Conservation (phyloP, 2,888 invertebrate species). For the Troides aeacus region DNA sequence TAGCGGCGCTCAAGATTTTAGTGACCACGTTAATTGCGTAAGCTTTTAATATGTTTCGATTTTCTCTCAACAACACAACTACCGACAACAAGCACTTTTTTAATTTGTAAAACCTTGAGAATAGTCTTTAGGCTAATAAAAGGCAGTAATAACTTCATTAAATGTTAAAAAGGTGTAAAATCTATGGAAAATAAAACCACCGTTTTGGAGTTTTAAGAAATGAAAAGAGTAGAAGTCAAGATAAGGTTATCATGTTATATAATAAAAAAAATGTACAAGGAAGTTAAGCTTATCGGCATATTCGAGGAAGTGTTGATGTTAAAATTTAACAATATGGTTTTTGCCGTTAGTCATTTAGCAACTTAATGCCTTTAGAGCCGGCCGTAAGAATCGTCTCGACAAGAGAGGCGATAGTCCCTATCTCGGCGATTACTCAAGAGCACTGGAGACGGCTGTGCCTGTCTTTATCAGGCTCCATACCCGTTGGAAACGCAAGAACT, state of each 20-base stretch:
- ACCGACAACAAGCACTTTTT: background rate
- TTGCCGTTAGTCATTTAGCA: constrained; percentile 30
- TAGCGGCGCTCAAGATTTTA: constrained; percentile 12
- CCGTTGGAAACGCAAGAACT: constrained; percentile 39
- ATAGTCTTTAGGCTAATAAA: background rate
- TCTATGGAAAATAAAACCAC: no score
- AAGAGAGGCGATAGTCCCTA: constrained; percentile 58
- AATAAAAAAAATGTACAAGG: constrained; percentile 12
- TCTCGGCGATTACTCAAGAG: constrained; percentile 62
- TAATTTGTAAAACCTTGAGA: background rate
- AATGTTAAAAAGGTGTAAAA: background rate
- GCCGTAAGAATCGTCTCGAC: constrained; percentile 59
- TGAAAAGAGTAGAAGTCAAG: background rate
- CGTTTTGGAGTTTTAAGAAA: background rate
- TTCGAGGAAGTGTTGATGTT: constrained; percentile 18
- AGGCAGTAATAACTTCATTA: background rate
- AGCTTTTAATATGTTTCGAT: constrained; percentile 21
- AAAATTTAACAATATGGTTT: constrained; percentile 29
- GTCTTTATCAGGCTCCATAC: constrained; percentile 49
- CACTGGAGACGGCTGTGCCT: constrained; percentile 55
- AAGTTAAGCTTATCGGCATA: constrained; percentile 8
- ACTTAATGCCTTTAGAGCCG: constrained; percentile 29
- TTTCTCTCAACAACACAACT: constrained; percentile 6
- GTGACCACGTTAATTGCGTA: constrained; percentile 22
- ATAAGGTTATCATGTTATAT: background rate